Percentiles rank a stretch among this genome's conserved stretches.
Evolutionary conservation across 2,888 invertebrate species (phyloP).

Genomic region (Gerosis bhagava): DNA sequence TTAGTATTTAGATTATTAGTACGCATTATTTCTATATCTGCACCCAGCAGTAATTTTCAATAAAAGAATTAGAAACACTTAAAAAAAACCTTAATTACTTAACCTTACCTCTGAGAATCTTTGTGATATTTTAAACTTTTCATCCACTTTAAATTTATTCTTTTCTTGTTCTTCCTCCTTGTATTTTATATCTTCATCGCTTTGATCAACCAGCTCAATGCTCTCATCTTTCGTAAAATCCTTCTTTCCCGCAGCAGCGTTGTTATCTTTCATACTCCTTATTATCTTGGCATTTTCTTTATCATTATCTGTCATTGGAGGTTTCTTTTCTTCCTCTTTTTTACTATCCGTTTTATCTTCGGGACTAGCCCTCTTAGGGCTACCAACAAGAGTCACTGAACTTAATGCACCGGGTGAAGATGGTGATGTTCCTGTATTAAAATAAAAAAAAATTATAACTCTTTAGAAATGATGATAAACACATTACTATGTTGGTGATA

Average conservation of each 20-base stretch:
- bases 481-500: too few relatives aligned
- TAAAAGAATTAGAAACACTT: too few relatives aligned
- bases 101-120: constrained; percentile 68
- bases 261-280: constrained; percentile 46
- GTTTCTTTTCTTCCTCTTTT: constrained; percentile 44
- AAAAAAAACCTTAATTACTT: too few relatives aligned
- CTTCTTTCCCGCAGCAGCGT: constrained; percentile 51
- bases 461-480: too few relatives aligned
- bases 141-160: constrained; percentile 59
- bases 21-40: too few relatives aligned
- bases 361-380: constrained; percentile 71
- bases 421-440: constrained; percentile 72
- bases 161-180: constrained; percentile 72
- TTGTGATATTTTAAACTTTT: constrained; percentile 74
- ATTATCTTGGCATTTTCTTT: constrained; percentile 49
- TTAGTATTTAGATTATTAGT: too few relatives aligned
- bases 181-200: constrained; percentile 70
- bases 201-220: constrained; percentile 71
- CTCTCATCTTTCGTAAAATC: constrained; percentile 67
- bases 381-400: constrained; percentile 87
- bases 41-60: too few relatives aligned
- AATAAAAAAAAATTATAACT: background rate
- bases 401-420: constrained; percentile 89
- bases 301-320: constrained; percentile 57
- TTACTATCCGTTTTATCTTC: constrained; percentile 38